Base-by-base conservation (phyloP, 2,113 vertebrate genomes). In the Muntiacus muntjak region DNA sequence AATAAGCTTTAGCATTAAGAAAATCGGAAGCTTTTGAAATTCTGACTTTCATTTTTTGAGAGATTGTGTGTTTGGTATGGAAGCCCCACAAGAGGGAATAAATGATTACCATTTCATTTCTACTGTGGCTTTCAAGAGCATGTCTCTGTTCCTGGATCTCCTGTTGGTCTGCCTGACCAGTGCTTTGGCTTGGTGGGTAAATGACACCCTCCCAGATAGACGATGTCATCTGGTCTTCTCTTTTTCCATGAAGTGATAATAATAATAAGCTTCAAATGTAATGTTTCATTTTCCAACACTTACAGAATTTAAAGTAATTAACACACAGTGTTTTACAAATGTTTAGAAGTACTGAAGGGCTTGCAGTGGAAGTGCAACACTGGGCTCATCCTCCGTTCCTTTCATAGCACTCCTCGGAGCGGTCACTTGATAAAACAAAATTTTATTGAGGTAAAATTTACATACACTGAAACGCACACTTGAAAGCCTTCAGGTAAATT, bases 1-100 rank as follows among this genome's bases (percentile, higher is more conserved):
- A 97, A 98, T 97, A 97, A 97, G 94, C 60, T 79, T 91, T 52
- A 89, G 85, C 89, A 71, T 88, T 96, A 28, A 88, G 55, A 81
- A 94, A 96, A 95, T 91, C 14, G 26, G 96, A 97, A 97, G 97
- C 96, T 95, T 97, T 97, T 97, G 95, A 97, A 96, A 97, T 87
- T 97, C 94, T 92, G 87, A 87, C 91, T 98, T 98, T 92, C 30
- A 3, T 83, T 87, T 94, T 97, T 87, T 60, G 85, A 83, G 62
- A 96, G 94, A 94, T 81, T 95, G 47, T 86, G 33, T 67, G 81
- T 95, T 95, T 91, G 58, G 83, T 94, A 76, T 81, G 50, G 74
- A 40, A 90, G 67, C 88, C n/a, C 89, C 79, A 76, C 30, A 55
- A 92, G n/a, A 79, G 89, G 86, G 64, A 94, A 94, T 92, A 94